A percentile compares a stretch with the other conserved stretches of the same genome.
phyloP scores from a whole-genome alignment of 2,113 vertebrate genomes.

The Carassius gibelio region DNA sequence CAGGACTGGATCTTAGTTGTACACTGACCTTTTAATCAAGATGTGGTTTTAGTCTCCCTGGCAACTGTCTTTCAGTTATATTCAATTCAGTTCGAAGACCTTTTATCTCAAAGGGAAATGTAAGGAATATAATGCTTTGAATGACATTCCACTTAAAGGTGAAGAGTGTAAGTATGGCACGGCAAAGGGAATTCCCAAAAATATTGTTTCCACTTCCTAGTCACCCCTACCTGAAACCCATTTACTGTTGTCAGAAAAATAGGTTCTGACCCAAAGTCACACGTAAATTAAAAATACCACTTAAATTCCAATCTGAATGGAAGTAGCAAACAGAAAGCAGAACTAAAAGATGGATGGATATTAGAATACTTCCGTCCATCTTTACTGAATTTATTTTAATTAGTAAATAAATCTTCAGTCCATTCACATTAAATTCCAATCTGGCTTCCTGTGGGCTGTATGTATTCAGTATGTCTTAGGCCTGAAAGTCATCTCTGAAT shows the following conservation, averaged over 20 bases:
- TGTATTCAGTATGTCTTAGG: no score
- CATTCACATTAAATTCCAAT: no score
- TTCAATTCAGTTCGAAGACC: slow-evolving; percentile 23
- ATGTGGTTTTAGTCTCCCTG: slow-evolving; percentile 16
- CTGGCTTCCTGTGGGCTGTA: no score
- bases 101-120: slow-evolving; percentile 13
- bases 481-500: no score
- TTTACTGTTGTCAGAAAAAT: neutral
- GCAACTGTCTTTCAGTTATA: slow-evolving; percentile 16
- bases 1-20: neutral
- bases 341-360: no score
- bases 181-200: neutral
- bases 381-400: no score
- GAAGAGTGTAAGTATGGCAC: neutral
- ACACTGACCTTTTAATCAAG: slow-evolving; percentile 31
- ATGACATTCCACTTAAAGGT: neutral
- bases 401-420: no score
- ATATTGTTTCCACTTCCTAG: neutral
- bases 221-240: neutral
- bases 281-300: no score
- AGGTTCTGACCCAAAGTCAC: neutral
- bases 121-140: neutral
- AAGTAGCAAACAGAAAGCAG: no score
- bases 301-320: no score
- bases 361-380: no score